phyloP scores from a whole-genome alignment of 2,888 invertebrate genomes.

The Cordilura impudica region DNA sequence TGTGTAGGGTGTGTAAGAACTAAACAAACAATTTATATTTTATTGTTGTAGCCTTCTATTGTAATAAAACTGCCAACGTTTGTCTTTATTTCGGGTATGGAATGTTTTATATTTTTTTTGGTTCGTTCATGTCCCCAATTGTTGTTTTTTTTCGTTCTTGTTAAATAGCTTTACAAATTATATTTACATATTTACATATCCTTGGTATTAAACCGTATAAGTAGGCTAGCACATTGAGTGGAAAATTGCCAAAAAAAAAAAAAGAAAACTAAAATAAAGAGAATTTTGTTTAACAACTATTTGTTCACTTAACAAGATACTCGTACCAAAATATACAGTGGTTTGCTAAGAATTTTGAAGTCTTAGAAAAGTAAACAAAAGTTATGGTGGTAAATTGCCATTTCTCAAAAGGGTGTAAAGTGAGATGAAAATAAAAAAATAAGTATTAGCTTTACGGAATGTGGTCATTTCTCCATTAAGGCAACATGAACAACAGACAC shows the following conservation, averaged over 20 bases:
- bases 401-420: too few relatives aligned
- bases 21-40: not conserved
- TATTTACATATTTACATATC: slow-evolving; percentile 8
- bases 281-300: slow-evolving; percentile 7
- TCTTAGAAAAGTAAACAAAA: too few relatives aligned
- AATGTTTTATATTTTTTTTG: not conserved
- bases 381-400: too few relatives aligned
- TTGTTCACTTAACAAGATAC: not conserved
- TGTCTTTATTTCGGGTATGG: not conserved
- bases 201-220: slow-evolving; percentile 3
- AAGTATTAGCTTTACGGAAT: too few relatives aligned
- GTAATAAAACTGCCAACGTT: slow-evolving; percentile 43
- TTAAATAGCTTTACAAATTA: slow-evolving; percentile 28
- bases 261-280: not conserved
- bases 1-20: not conserved
- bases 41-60: slow-evolving; percentile 14
- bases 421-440: too few relatives aligned
- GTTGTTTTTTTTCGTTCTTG: slow-evolving; percentile 9
- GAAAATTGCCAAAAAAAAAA: slow-evolving; percentile 20
- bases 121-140: slow-evolving; percentile 1
- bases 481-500: too few relatives aligned
- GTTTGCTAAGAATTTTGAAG: too few relatives aligned
- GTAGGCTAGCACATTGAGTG: slow-evolving; percentile 37
- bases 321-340: not conserved
- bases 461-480: too few relatives aligned